Evolutionary conservation across 2,797 vertebrate species (phyloP), one percentile per base, ranked within the genome.

Genomic region (Lates japonicus): DNA sequence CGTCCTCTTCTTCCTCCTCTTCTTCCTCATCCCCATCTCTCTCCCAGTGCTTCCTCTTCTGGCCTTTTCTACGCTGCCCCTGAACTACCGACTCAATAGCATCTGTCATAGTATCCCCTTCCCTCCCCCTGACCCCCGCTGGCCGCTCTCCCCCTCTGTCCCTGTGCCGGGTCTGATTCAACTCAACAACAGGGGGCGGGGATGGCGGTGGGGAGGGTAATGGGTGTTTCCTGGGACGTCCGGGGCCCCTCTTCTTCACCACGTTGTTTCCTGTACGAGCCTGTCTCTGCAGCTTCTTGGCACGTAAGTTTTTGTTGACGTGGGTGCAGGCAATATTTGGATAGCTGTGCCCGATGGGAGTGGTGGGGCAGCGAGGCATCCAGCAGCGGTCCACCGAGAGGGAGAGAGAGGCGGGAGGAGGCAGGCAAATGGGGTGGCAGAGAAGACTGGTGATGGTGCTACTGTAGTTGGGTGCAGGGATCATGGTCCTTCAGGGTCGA

Each of bases 261-360:
- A 96, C 83, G 62, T 99, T 99, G 90, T 99, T 99, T 68, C 98
- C 98, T 0, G 98, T 99, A 31, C 98, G 95, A 9, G 98, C 96
- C 91, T 99, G 98, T 85, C 98, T 94, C 88, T 99, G 98, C 70
- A 99, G 96, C 83, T 99, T 99, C 93, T 99, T 99, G 91, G 97
- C 98, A 55, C 98, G 98, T 80, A 99, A 95, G 82, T 99, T 99
- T 90, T 99, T 99, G 95, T 99, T 99, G 92, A 99, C 98, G 5
- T 99, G 98, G 85, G 98, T n/a, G 97, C 84, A 99, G 93, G 94
- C 97, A 99, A 94, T 97, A 98, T 95, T 98, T 99, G 77, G 94
- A 96, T 59, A 97, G 95, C 87, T 96, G 95, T 69, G 96, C 94
- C 81, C 96, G 85, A 63, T 93, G 93, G 41, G 93, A 91, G 77